phyloP scores from a whole-genome alignment of 2,113 vertebrate species.

The Pholis gunnellus region DNA sequence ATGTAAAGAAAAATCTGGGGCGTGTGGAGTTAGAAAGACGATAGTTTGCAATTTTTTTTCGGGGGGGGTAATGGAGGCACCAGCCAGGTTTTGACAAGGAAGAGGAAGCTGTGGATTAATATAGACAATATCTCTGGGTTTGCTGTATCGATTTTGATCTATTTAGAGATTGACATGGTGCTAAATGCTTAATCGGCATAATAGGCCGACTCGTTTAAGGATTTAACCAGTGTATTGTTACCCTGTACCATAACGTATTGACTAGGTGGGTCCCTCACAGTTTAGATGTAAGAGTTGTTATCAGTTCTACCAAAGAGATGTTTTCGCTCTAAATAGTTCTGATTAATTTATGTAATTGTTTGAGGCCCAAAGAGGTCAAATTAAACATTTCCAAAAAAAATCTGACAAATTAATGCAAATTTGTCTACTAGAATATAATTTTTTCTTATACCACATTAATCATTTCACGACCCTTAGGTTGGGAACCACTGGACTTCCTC shows the following conservation, averaged over 20 bases:
- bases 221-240: background rate
- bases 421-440: background rate
- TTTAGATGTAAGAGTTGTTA: background rate
- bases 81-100: background rate
- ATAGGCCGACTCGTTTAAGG: background rate
- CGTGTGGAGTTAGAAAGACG: background rate
- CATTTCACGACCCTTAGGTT: background rate
- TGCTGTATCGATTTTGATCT: background rate
- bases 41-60: background rate
- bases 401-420: background rate
- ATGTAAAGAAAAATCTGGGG: background rate
- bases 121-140: background rate
- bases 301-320: background rate
- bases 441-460: background rate
- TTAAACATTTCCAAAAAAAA: background rate
- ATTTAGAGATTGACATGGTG: background rate
- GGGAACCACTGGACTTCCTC: background rate
- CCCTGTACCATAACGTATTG: background rate
- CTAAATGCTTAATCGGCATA: background rate
- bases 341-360: background rate
- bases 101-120: background rate
- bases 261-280: background rate
- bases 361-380: background rate
- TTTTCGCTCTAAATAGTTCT: background rate
- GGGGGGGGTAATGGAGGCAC: background rate